Percentiles rank a stretch among this genome's conserved stretches.
Conservation (phyloP, 2,113 vertebrate species). For the Halcyon senegalensis region DNA sequence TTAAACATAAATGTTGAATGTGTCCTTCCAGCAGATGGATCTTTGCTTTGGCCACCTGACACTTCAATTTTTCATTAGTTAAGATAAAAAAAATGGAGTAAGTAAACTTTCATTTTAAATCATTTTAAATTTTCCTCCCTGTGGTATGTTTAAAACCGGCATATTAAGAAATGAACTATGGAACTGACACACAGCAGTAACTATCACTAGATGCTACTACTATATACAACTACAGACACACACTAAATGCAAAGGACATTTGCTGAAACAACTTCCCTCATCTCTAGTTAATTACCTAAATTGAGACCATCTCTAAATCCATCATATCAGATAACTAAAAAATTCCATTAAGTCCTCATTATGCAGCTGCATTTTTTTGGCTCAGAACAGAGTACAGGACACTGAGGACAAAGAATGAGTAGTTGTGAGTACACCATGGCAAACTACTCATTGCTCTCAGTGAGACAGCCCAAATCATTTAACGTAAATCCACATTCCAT, state of each 20-base stretch:
- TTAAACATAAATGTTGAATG: not conserved
- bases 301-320: not conserved
- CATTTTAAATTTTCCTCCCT: not conserved
- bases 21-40: not conserved
- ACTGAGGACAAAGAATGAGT: not conserved
- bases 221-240: no score
- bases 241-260: not conserved
- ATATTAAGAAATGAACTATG: not conserved
- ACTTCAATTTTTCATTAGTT: not conserved
- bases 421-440: not conserved
- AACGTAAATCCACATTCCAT: not conserved
- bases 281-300: not conserved
- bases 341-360: not conserved
- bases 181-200: not conserved
- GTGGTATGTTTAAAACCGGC: not conserved
- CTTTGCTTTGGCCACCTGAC: not conserved
- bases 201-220: no score
- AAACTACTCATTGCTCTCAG: not conserved
- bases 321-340: not conserved
- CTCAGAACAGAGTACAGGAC: not conserved
- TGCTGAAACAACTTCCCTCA: not conserved
- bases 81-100: not conserved
- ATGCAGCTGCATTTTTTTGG: not conserved
- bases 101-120: not conserved
- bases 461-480: not conserved